A percentile compares a stretch with the other conserved stretches of the same genome.
Conservation (phyloP, 2,113 vertebrate species). For the Willisornis vidua region DNA sequence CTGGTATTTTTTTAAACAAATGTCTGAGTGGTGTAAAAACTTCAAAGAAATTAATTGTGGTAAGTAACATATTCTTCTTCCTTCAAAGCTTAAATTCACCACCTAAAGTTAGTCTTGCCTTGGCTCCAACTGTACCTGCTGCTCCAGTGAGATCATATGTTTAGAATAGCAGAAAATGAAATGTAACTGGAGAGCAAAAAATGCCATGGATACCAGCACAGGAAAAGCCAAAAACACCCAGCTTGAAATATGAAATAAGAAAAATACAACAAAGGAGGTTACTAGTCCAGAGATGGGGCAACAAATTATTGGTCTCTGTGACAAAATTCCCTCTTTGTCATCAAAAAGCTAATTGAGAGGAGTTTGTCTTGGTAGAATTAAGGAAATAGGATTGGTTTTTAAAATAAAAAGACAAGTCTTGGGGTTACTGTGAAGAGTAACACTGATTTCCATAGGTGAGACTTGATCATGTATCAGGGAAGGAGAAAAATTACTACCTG, state of each 20-base stretch:
- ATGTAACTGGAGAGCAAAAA: neutral
- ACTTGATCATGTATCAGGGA: neutral
- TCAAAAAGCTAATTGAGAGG: neutral
- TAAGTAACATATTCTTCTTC: neutral
- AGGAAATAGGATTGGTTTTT: neutral
- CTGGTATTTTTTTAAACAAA: neutral
- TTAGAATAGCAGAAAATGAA: slow-evolving; percentile 31
- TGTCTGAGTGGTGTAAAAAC: neutral
- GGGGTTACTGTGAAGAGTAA: neutral
- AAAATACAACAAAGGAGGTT: neutral
- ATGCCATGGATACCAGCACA: neutral
- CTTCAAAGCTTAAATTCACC: neutral
- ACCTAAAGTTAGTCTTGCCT: neutral
- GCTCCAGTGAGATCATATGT: slow-evolving; percentile 17
- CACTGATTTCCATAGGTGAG: neutral
- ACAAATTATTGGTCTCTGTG: neutral
- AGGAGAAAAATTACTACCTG: neutral
- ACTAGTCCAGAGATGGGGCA: neutral
- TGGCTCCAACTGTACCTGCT: slow-evolving; percentile 32
- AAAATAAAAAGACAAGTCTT: neutral
- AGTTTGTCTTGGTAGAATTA: neutral
- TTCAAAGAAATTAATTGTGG: neutral
- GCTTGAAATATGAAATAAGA: neutral
- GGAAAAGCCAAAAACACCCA: neutral
- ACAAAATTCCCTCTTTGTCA: neutral